These are phyloP conservation scores for Drosophila mimetica DNA, from an alignment of 2,888 invertebrate genomes.

Conservation along the genomic window DNA sequence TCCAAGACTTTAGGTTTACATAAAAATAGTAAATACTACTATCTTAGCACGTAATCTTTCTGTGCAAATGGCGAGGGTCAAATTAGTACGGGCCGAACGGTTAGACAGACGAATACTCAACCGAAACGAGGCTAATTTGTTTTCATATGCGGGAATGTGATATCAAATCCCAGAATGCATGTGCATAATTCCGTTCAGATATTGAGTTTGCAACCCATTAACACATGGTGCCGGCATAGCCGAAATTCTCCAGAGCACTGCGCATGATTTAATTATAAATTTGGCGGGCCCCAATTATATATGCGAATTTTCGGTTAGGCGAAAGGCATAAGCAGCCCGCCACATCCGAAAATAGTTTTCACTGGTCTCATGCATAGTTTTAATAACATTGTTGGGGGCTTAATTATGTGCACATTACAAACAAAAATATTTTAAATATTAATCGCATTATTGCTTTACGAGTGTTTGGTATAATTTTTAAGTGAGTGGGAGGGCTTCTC, in stretches of 20 bases:
- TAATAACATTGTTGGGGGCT: constrained; percentile 46
- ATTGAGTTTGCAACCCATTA: constrained; percentile 3
- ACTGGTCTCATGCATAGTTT: constrained; percentile 39
- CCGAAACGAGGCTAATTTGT: constrained; percentile 41
- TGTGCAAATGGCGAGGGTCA: not conserved
- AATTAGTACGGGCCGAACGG: not conserved
- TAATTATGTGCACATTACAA: constrained; percentile 71
- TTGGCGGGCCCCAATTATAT: constrained; percentile 19
- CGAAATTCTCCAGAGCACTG: constrained; percentile 19
- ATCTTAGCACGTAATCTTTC: too few relatives aligned
- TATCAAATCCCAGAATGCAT: not conserved
- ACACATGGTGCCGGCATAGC: constrained; percentile 2
- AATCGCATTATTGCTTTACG: constrained; percentile 37
- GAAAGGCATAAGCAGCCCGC: constrained; percentile 1
- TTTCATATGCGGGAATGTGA: constrained; percentile 6
- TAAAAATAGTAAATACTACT: too few relatives aligned
- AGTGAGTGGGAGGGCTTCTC: not conserved
- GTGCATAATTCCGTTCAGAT: constrained; percentile 22
- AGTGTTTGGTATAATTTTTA: constrained; percentile 16
- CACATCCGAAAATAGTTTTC: constrained; percentile 16
- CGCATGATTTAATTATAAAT: constrained; percentile 55
- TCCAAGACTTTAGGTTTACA: too few relatives aligned
- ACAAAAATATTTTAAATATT: constrained; percentile 66
- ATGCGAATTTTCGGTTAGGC: constrained; percentile 35
- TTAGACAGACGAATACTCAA: not conserved